Conservation (phyloP, 2,113 vertebrate genomes). For the Equus przewalskii region DNA sequence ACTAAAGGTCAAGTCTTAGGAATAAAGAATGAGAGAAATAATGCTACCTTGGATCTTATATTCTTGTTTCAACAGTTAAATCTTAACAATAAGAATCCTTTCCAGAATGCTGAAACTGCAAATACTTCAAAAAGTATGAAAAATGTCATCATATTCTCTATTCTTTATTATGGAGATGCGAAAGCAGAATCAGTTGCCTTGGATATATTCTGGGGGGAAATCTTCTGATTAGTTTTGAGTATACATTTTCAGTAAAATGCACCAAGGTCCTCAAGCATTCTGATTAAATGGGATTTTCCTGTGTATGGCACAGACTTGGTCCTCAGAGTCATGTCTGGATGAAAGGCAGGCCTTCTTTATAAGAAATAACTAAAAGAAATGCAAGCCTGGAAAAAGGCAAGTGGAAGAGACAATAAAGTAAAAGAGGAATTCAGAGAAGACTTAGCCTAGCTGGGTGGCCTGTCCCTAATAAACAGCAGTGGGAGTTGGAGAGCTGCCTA, state of each 20-base stretch:
- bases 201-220: not conserved
- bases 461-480: constrained; percentile 19
- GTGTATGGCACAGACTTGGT: not conserved
- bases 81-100: not conserved
- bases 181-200: constrained; percentile 23
- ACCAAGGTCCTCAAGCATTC: not conserved
- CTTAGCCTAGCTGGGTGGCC: constrained; percentile 65
- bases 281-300: constrained; percentile 7
- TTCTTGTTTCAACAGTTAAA: not conserved
- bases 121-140: not conserved
- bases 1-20: not conserved
- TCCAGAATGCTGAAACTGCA: not conserved
- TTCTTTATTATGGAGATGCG: not conserved
- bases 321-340: not conserved
- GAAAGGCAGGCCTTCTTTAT: constrained; percentile 38
- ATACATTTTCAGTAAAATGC: constrained; percentile 44
- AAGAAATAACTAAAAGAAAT: constrained; percentile 45
- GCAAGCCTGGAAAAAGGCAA: constrained; percentile 45
- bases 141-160: not conserved
- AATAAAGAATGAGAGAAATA: not conserved
- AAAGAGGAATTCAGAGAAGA: constrained; percentile 52
- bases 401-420: constrained; percentile 57
- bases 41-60: not conserved
- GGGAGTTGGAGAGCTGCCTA: constrained; percentile 52
- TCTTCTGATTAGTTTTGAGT: not conserved